Evolutionary conservation across 2,113 vertebrate species (phyloP).

Genomic region (Asarcornis scutulata): DNA sequence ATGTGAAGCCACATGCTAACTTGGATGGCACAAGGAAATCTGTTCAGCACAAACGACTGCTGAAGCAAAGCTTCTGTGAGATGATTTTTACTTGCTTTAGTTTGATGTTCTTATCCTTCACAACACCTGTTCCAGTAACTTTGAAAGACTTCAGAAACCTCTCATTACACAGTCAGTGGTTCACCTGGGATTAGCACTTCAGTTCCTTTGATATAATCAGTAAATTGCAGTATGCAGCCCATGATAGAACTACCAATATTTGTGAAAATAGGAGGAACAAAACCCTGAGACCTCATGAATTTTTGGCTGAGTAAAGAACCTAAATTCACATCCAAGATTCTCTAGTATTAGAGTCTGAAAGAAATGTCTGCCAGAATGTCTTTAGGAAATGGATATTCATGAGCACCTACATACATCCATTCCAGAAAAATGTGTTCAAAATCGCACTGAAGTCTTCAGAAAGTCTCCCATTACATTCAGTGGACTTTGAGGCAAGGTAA

Average conservation of each 20-base stretch:
- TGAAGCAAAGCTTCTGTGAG: conserved; percentile 4
- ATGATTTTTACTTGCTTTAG: background rate
- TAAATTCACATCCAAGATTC: conserved; percentile 28
- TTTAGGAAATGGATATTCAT: background rate
- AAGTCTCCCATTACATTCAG: background rate
- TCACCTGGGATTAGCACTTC: conserved; percentile 43
- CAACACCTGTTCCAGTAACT: conserved; percentile 58
- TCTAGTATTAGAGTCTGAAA: background rate
- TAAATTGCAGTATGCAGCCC: conserved; percentile 13
- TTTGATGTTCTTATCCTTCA: conserved; percentile 53
- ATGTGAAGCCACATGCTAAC: background rate
- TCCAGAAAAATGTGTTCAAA: background rate
- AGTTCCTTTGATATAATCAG: conserved; percentile 46
- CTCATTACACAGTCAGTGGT: conserved; percentile 11
- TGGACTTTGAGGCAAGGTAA: background rate
- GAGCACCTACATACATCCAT: background rate
- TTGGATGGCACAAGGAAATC: background rate
- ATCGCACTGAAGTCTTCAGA: background rate
- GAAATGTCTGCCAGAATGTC: background rate
- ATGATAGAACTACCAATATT: background rate
- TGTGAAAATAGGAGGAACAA: conserved; percentile 32
- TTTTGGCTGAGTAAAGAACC: conserved; percentile 20
- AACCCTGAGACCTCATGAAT: conserved; percentile 2
- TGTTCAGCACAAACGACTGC: background rate
- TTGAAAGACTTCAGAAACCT: conserved; percentile 25